Evolutionary conservation across 2,888 invertebrate species (phyloP), one percentile per base, ranked within the genome.

Genomic region (Eubasilissa splendida): DNA sequence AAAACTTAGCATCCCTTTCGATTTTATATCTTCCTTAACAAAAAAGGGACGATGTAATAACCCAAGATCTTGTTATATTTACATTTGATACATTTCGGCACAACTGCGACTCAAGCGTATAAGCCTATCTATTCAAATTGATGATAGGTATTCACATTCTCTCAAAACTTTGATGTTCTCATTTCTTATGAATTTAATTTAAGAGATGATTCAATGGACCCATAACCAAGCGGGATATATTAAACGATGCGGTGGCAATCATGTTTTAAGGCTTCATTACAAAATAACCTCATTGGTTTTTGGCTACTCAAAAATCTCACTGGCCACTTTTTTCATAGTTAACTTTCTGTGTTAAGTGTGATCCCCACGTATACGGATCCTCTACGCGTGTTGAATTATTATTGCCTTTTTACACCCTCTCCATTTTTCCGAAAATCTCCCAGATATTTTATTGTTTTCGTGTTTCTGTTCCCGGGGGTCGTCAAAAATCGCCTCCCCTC

Each of bases 361-460:
- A 50, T 74, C 53, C 77, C 42, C 53, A 77, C 77, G 82, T 82
- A 80, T 63, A 59, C 71, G 78, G 79, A 80, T 79, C 80, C 77
- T 50, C 70, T 66, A 81, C 83, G 77, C 79, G 76, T 14, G 22
- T 53, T 76, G 80, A 80, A 83, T 83, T 80, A 82, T 82, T 80
- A 78, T 71, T 59, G 78, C 58, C 59, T 76, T 78, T 80, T 80
- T 80, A 78, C 80, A 77, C 75, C 75, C 65, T 59, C 54, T 54
- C 60, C 77, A 58, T 10, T 82, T 80, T 76, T 65, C 65, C 71
- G 33, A 53, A 77, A 80, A 75, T 79, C 63, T 76, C 33, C 78
- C 59, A 71, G 71, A 78, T 78, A 77, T 80, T 80, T 80, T 82
- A 82, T 82, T 82, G 82, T 80, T 78, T 82, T 77, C 53, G 33